These are phyloP conservation scores for Leucophenga maculata DNA, from an alignment of 2,888 invertebrate genomes.

Conservation along the genomic window DNA sequence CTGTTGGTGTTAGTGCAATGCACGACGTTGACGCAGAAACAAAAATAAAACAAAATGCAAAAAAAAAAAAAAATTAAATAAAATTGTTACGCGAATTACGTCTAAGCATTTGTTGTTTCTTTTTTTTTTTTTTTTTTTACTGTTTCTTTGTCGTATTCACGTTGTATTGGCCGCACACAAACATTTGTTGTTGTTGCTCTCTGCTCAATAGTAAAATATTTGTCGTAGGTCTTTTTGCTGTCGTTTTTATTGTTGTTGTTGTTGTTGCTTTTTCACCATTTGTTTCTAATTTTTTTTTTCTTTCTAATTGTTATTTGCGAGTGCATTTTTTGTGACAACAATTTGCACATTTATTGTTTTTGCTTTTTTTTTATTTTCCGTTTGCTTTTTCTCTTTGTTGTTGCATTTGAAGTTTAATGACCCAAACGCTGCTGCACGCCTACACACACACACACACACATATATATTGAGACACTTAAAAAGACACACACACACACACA, in stretches of 20 bases:
- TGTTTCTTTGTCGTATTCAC: neutral
- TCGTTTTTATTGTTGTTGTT: conserved; percentile 29
- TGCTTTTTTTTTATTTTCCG: conserved; percentile 41
- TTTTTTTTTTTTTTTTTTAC: neutral
- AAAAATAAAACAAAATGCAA: conserved; percentile 4
- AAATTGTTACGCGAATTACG: conserved; percentile 57
- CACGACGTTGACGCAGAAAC: conserved; percentile 46
- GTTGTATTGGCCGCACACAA: conserved; percentile 40
- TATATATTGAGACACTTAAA: no score
- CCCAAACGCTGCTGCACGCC: conserved; percentile 39
- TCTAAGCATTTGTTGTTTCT: conserved; percentile 36
- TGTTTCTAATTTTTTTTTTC: conserved; percentile 57
- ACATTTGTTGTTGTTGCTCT: conserved; percentile 13
- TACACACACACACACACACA: conserved; percentile 22
- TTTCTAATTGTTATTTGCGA: conserved; percentile 40
- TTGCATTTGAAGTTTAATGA: conserved; percentile 55
- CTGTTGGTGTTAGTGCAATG: conserved; percentile 54
- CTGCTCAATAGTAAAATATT: conserved; percentile 61
- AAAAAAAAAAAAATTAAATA: conserved; percentile 48
- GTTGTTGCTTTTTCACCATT: conserved; percentile 28
- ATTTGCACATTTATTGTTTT: conserved; percentile 48
- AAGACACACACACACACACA: conserved; percentile 28
- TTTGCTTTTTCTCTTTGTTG: neutral
- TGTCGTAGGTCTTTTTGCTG: conserved; percentile 62
- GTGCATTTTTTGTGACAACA: conserved; percentile 44